Conservation (phyloP, 2,797 vertebrate genomes). For the Helostoma temminkii region DNA sequence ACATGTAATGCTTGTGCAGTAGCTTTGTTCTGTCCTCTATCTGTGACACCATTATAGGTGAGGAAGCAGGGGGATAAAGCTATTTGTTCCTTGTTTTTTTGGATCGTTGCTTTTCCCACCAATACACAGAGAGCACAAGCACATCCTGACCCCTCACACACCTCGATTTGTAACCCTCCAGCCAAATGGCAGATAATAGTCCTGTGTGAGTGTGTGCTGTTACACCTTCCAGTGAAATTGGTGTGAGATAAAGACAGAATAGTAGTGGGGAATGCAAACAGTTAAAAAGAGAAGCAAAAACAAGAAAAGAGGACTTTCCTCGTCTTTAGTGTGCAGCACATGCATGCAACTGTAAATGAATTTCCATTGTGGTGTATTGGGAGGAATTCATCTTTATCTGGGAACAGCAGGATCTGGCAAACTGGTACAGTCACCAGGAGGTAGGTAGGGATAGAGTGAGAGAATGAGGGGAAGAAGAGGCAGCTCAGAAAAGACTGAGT, state of each 20-base stretch:
- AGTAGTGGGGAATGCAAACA: conserved; percentile 8
- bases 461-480: not conserved
- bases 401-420: conserved; percentile 54
- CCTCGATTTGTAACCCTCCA: conserved; percentile 69
- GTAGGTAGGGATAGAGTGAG: conserved; percentile 2
- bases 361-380: conserved; percentile 43
- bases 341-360: conserved; percentile 57
- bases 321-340: conserved; percentile 33
- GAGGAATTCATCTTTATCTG: conserved; percentile 66
- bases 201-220: not conserved
- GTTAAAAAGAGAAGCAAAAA: not conserved
- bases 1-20: conserved; percentile 31
- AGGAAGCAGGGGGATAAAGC: conserved; percentile 53
- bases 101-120: conserved; percentile 44
- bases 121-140: conserved; percentile 46
- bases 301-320: not conserved
- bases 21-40: conserved; percentile 28
- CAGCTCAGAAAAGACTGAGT: not conserved
- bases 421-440: conserved; percentile 25
- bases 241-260: conserved; percentile 28
- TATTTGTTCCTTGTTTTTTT: conserved; percentile 59
- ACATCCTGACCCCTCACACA: conserved; percentile 59
- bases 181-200: conserved; percentile 60
- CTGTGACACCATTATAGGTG: conserved; percentile 48
- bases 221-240: conserved; percentile 41